Base-by-base conservation (phyloP, 92 coral and sea anemone genomes). In the Micromussa lordhowensis region DNA sequence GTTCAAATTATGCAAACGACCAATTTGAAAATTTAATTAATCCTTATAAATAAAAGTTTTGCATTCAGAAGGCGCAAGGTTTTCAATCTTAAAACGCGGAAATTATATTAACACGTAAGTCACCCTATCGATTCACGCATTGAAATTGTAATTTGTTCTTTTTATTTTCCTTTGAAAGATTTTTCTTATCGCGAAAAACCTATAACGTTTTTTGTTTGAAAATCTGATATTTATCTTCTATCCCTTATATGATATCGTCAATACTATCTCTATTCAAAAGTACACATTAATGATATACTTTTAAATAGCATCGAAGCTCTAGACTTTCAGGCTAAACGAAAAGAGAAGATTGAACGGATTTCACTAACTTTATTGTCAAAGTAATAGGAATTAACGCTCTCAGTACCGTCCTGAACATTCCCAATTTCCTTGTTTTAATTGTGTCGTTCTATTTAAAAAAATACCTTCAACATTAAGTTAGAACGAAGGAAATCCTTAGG, bases 51-150 rank as follows among this genome's bases (percentile, higher is more conserved):
- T 22, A 38, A 40, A 55, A 34, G 86, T 68, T 68, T n/a, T 68
- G 86, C 16, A 82, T 82, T 82, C 86, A 68, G 24, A 82, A 82
- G 85, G 77, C 86, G 78, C 18, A n/a, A 70, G 75, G 30, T 75
- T 29, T 49, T 49, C 86, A 82, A 32, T 36, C 26, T 73, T 73
- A 35, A 35, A 73, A 48, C 86, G 30, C 53, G 78, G 78, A 82
- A 68, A 82, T 82, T 58, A 26, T 70, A 40, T 73, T 44, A 70
- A 3, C 29, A 51, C 68, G 55, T 68, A 69, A 48, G n/a, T 69
- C 26, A 21, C 36, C 85, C 75, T 29, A 48, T 82, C 35, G 21
- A 19, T 30, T 28, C 32, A 49, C 44, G 75, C 70, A 70, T 82
- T 10, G 4, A 82, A 82, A 82, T 34, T 82, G 22, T 35, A 68